phyloP scores from a whole-genome alignment of 2,888 invertebrate genomes.

The Pachycephus smyrnensis region DNA sequence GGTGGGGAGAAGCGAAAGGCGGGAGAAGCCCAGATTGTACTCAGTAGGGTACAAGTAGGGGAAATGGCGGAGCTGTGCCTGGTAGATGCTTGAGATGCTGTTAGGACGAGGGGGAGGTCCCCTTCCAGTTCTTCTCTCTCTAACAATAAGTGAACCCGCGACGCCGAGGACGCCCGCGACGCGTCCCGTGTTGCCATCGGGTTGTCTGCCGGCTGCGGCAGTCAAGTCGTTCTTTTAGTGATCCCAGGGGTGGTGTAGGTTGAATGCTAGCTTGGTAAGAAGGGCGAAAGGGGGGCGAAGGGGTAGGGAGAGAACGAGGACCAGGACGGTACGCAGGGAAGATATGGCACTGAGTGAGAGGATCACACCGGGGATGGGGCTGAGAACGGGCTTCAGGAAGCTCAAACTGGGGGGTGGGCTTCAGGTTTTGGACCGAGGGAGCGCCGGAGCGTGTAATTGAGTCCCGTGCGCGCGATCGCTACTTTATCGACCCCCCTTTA shows the following conservation, averaged over 20 bases:
- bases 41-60: background rate
- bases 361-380: slow-evolving; percentile 13
- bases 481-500: slow-evolving; percentile 65
- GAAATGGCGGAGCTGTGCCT: background rate
- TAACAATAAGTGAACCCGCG: slow-evolving; percentile 1
- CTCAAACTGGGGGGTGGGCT: slow-evolving; percentile 1
- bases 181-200: slow-evolving; percentile 50
- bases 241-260: slow-evolving; percentile 44
- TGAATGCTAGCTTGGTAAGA: slow-evolving; percentile 42
- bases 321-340: slow-evolving; percentile 14
- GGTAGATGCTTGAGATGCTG: background rate
- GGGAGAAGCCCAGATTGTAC: background rate
- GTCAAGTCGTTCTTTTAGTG: slow-evolving; percentile 46
- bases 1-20: background rate
- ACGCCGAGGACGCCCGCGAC: slow-evolving; percentile 31
- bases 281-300: slow-evolving; percentile 22
- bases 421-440: slow-evolving; percentile 30
- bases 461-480: slow-evolving; percentile 65
- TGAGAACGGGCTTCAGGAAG: slow-evolving; percentile 26
- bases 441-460: slow-evolving; percentile 66
- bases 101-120: background rate
- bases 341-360: slow-evolving; percentile 9
- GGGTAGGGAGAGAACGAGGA: background rate
- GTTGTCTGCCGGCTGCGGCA: slow-evolving; percentile 17
- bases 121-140: background rate